Evolutionary conservation across 1,140 invertebrate genomes (phyloP), one percentile per base, ranked within the genome.

Genomic region (Anoplolepis gracilipes): DNA sequence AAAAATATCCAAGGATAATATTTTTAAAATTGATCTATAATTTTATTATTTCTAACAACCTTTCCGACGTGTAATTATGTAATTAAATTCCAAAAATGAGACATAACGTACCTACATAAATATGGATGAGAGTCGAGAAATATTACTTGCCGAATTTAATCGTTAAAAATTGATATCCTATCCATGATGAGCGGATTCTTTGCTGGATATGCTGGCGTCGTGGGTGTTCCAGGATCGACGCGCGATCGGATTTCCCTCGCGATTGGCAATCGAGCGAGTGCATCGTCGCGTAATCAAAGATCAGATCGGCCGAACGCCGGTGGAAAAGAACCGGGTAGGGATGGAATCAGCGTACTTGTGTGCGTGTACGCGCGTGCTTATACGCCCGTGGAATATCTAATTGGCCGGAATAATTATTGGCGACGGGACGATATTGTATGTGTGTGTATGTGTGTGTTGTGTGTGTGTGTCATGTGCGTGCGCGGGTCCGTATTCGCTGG

Each of bases 351-450:
- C 33, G 28, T 46, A n/a, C 55, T n/a, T 13, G 81, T 65, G 30
- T 78, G 67, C 59, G 67, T 57, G 42, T 67, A 81, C 36, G 61
- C 84, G 76, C 61, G 55, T 72, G 67, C 33, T 82, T 61, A 77
- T 25, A 57, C 85, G 53, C 46, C 30, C 53, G 36, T 59, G 72
- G 62, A 81, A 70, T 85, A 82, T 89, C 84, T 85, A 85, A 90
- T 87, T 87, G 85, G 72, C 65, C 85, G 88, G 81, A 90, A 75
- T 79, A 87, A 87, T 89, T 86, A 89, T 84, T 46, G 33, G 39
- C 13, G 25, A 19, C 46, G 46, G 4, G 49, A n/a, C 65, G 70
- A 53, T 30, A 53, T 53, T 25, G 30, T 22, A 13, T 57, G 25
- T 49, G 6, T 6, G 5, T 19, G 4, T 49, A 1, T 19, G 46